These are phyloP conservation scores for Pasiphila rectangulata DNA, from an alignment of 2,888 invertebrate genomes.

Conservation along the genomic window DNA sequence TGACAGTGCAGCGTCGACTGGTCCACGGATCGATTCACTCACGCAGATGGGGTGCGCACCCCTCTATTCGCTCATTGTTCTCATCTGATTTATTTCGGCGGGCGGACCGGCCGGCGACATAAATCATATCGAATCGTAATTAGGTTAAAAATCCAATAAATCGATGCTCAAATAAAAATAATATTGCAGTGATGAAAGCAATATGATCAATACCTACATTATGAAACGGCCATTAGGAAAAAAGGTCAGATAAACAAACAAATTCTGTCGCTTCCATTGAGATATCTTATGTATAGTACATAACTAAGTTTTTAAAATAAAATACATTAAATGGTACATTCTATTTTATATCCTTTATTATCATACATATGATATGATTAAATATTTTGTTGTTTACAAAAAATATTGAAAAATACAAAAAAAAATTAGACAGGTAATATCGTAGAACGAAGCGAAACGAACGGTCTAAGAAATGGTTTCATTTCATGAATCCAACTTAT, in stretches of 20 bases:
- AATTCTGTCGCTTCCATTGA: slow-evolving; percentile 13
- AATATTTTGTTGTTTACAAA: too few relatives aligned
- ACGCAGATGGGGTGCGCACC: slow-evolving; percentile 80
- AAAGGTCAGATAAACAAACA: slow-evolving; percentile 3
- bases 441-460: too few relatives aligned
- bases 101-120: slow-evolving; percentile 49
- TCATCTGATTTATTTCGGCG: slow-evolving; percentile 64
- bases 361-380: too few relatives aligned
- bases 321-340: too few relatives aligned
- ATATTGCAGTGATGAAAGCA: not conserved
- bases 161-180: slow-evolving; percentile 2
- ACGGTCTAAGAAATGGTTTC: too few relatives aligned
- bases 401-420: too few relatives aligned
- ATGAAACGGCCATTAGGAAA: slow-evolving; percentile 18
- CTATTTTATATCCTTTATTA: too few relatives aligned
- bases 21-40: slow-evolving; percentile 74
- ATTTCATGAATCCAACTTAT: too few relatives aligned
- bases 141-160: slow-evolving; percentile 14
- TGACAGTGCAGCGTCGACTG: slow-evolving; percentile 64
- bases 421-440: too few relatives aligned
- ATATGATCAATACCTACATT: too few relatives aligned
- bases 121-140: slow-evolving; percentile 42
- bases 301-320: too few relatives aligned
- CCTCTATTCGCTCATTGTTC: slow-evolving; percentile 76
- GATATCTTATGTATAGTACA: too few relatives aligned